Evolutionary conservation across 2,113 vertebrate genomes (phyloP), one percentile per base, ranked within the genome.

Genomic region (Cyprinodon tularosa): DNA sequence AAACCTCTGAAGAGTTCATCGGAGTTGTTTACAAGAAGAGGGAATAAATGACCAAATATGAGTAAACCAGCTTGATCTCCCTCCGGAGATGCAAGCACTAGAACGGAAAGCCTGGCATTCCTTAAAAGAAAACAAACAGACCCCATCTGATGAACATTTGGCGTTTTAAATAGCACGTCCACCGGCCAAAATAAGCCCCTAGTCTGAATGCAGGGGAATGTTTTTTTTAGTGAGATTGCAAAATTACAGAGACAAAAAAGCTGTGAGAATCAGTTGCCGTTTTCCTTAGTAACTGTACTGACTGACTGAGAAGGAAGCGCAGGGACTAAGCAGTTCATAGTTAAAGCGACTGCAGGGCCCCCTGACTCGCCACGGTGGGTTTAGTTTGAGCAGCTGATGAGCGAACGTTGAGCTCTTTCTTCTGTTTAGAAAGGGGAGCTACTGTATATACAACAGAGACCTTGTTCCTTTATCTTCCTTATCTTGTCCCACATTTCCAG

Each of bases 21-120:
- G 38, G 83, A 86, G 84, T 78, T 93, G 92, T 93, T 93, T 94
- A 92, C 81, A 88, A 68, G 81, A 82, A 45, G 84, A 86, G n/a
- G 71, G 78, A 82, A 88, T 92, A 74, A 86, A 87, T 80, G 75
- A 89, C 91, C 90, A 93, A 93, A 93, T 92, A 92, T 87, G 89
- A 92, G 87, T 90, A 92, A 90, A 91, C 81, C 72, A 72, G 72
- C 81, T 78, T 83, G 84, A 81, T 85, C 65, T 42, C 65, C 82
- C 86, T 74, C 84, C 73, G 47, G 82, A 90, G 82, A 88, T 80
- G 48, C 36, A 12, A 63, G 74, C 40, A 78, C 76, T 88, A 86
- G 87, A 91, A 84, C 71, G 64, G 90, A 93, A 92, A 88, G 77
- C 72, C 70, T 88, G 86, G 87, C 87, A 91, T 85, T 84, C 74